Percentiles rank a stretch among this genome's conserved stretches.
These are phyloP conservation scores for Phaethon lepturus DNA, from an alignment of 2,113 vertebrate species.

Conservation along the genomic window DNA sequence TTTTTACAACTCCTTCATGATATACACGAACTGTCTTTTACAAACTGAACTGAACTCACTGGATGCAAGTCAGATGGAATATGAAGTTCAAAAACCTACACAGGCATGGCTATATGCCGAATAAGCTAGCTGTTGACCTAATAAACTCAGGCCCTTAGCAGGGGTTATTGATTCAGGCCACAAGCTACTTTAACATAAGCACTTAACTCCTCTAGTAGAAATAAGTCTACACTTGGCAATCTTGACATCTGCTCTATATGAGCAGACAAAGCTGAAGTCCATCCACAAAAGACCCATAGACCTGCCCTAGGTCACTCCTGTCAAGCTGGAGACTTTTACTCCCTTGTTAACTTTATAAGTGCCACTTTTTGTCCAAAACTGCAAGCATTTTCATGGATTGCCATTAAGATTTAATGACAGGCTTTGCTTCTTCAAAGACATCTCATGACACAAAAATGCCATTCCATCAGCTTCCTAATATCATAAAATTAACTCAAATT, in stretches of 20 bases:
- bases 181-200: not conserved
- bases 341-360: not conserved
- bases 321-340: not conserved
- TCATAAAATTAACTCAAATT: not conserved
- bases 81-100: not conserved
- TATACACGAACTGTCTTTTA: not conserved
- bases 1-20: not conserved
- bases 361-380: constrained; percentile 8
- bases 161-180: not conserved
- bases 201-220: not conserved
- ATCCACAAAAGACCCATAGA: not conserved
- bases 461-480: constrained; percentile 6
- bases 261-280: not conserved
- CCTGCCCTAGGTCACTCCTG: not conserved
- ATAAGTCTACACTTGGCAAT: not conserved
- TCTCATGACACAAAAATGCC: not conserved
- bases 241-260: not conserved
- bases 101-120: not conserved
- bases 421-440: not conserved
- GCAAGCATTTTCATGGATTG: not conserved
- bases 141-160: not conserved
- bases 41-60: not conserved
- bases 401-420: not conserved
- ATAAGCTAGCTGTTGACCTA: not conserved
- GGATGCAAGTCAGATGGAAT: not conserved